Base-by-base conservation (phyloP, 2,797 vertebrate genomes). In the Coranthus polyacanthus region DNA sequence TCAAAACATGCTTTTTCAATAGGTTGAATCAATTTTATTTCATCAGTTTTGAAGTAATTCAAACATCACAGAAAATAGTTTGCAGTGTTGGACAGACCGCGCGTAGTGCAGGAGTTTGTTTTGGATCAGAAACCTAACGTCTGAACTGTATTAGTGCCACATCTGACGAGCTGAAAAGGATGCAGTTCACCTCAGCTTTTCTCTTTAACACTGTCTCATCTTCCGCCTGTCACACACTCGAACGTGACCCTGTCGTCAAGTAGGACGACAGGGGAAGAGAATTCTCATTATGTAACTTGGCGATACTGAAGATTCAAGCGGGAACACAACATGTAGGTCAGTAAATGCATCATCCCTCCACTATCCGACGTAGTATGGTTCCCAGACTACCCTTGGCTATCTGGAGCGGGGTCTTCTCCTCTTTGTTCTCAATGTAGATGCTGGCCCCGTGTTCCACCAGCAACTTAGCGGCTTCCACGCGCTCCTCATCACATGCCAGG, bases 381-480 rank as follows among this genome's bases (percentile, higher is more conserved):
- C 92, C 94, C 78, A 99, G 90, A 22, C 95, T 90, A 3, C 96
- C 95, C 83, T 94, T 97, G n/a, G 97, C 93, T 21, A 98, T 80
- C 91, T 99, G 97, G 45, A 99, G 82, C 0, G 98, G 98, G 0
- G 97, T 99, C 89, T 96, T 96, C 83, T 98, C 95, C 82, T 98
- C 97, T 84, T 98, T 99, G 89, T 99, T 99, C 82, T 97, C 96
- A 63, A 98, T 95, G 87, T 97, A 96, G 91, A 99, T 97, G 85
- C 96, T 99, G 80, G 98, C 97, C 68, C 97, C 96, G 0, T 96
- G 94, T 83, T 96, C 95, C 57, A 98, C 97, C 88, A 99, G 92
- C 72, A 97, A 82, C 88, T 97, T 98, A 68, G 97, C 98, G 65
- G 96, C 98, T 81, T 98, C 98, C 53, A 95, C 92, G 42, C 97